phyloP scores from a whole-genome alignment of 2,797 vertebrate genomes.

The Pipistrellus nathusii region DNA sequence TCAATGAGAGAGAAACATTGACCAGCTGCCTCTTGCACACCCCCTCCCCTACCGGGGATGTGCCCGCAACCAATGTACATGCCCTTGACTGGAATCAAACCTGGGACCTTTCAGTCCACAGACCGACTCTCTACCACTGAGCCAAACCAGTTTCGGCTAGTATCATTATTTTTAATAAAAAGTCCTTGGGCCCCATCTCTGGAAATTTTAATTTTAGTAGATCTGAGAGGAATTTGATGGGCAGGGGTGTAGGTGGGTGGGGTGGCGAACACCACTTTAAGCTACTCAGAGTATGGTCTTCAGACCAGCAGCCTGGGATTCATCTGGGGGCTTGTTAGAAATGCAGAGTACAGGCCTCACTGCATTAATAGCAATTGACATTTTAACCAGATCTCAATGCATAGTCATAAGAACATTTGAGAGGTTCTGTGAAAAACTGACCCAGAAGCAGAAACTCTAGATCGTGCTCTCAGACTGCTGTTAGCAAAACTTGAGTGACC shows the following conservation, averaged over 20 bases:
- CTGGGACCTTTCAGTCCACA: too few species aligned
- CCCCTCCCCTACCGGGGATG: too few species aligned
- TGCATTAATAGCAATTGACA: background rate
- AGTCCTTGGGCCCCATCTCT: background rate
- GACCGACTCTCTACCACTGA: too few species aligned
- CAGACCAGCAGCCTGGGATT: background rate
- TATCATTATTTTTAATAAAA: background rate
- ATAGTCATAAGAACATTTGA: background rate
- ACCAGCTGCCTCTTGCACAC: too few species aligned
- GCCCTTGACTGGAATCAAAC: too few species aligned
- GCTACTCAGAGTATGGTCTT: background rate
- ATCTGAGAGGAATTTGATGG: background rate
- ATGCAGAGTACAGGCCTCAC: background rate
- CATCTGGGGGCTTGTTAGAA: background rate
- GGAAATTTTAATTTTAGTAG: slow-evolving; percentile 25
- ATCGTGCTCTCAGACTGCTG: background rate
- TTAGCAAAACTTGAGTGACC: background rate
- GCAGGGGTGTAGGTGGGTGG: background rate
- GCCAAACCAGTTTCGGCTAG: background rate
- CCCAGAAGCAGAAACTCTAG: background rate
- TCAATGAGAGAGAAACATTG: too few species aligned
- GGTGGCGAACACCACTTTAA: background rate
- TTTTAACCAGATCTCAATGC: background rate
- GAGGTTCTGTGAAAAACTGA: background rate
- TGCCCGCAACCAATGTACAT: too few species aligned